These are phyloP conservation scores for Montipora foliosa DNA, from an alignment of 64 coral and sea anemone genomes.

Conservation along the genomic window DNA sequence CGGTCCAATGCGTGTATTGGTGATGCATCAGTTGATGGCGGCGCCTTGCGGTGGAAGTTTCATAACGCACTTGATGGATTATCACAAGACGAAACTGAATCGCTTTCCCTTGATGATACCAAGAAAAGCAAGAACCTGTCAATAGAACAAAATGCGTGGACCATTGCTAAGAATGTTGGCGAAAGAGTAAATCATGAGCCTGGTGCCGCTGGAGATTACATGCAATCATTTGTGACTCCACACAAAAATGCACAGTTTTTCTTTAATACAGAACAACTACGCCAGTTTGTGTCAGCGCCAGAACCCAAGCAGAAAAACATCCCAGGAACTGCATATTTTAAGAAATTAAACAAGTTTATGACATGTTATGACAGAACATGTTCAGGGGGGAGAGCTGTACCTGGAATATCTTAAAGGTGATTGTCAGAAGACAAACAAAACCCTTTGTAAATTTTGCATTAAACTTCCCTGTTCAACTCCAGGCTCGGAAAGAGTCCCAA, in stretches of 20 bases:
- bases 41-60: too few species aligned
- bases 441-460: too few species aligned
- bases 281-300: slow-evolving; percentile 53
- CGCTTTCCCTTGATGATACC: too few species aligned
- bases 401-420: slow-evolving; percentile 24
- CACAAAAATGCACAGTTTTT: slow-evolving; percentile 68
- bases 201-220: slow-evolving; percentile 6
- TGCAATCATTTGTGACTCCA: slow-evolving; percentile 21
- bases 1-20: too few species aligned
- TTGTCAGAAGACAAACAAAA: too few species aligned
- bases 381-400: slow-evolving; percentile 25
- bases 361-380: slow-evolving; percentile 10
- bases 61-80: too few species aligned
- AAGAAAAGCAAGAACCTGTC: too few species aligned
- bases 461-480: too few species aligned
- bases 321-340: slow-evolving; percentile 63
- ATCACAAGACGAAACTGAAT: too few species aligned
- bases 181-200: slow-evolving; percentile 14
- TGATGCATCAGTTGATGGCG: too few species aligned
- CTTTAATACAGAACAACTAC: slow-evolving; percentile 68
- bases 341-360: slow-evolving; percentile 62
- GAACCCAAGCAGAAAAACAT: slow-evolving; percentile 62
- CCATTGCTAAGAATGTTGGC: slow-evolving; percentile 44
- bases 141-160: too few species aligned
- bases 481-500: slow-evolving; percentile 52